Conservation (phyloP, 2,113 vertebrate species). For the Lates calcarifer region DNA sequence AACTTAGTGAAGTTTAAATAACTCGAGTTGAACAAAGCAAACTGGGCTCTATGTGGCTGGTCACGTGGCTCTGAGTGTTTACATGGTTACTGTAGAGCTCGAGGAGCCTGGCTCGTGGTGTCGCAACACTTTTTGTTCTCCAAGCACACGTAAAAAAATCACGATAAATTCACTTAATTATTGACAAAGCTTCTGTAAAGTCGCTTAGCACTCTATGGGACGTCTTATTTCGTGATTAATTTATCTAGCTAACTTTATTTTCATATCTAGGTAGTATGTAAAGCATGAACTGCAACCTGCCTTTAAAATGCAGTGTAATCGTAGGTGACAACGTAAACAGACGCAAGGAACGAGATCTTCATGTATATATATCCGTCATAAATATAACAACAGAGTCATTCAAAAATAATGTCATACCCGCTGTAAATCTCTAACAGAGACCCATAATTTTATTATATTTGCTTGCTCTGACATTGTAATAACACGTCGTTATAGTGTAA, state of each 20-base stretch:
- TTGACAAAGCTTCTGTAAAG: neutral
- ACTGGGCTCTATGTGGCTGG: slow-evolving; percentile 68
- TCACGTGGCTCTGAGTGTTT: slow-evolving; percentile 84
- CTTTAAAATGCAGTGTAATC: slow-evolving; percentile 42
- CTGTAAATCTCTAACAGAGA: rapidly evolving
- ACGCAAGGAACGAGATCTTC: neutral
- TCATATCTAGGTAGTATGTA: neutral
- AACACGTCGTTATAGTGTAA: neutral
- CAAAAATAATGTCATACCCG: rapidly evolving
- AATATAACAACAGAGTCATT: neutral
- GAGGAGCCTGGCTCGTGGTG: slow-evolving; percentile 24
- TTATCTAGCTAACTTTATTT: neutral
- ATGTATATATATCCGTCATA: neutral
- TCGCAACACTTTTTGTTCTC: slow-evolving; percentile 56
- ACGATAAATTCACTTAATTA: neutral
- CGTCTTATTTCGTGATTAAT: rapidly evolving
- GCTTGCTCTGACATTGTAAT: neutral
- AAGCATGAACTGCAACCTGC: neutral
- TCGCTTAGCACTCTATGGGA: rapidly evolving
- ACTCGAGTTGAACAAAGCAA: neutral
- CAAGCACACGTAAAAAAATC: neutral
- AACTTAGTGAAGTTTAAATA: neutral
- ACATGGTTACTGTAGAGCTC: slow-evolving; percentile 59
- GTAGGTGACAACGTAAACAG: slow-evolving; percentile 13
- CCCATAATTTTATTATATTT: neutral